A percentile compares a stretch with the other conserved stretches of the same genome.
These are phyloP conservation scores for Perca flavescens DNA, from an alignment of 2,113 vertebrate species.

Conservation along the genomic window DNA sequence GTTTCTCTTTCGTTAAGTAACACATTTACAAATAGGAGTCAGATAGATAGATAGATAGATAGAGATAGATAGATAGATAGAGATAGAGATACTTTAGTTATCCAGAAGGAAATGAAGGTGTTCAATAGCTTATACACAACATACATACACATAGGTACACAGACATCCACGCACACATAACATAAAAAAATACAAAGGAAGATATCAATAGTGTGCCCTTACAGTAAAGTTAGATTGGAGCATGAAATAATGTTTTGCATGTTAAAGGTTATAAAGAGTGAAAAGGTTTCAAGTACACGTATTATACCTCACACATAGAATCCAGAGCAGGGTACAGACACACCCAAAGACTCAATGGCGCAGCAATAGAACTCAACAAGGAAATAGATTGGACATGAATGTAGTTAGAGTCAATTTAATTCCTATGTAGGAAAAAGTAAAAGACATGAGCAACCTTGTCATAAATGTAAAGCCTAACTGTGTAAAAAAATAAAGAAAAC, in stretches of 20 bases:
- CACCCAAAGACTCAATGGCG: not conserved
- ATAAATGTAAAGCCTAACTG: not conserved
- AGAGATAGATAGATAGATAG: too few relatives aligned
- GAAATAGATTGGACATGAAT: not conserved
- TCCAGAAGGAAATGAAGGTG: too few relatives aligned
- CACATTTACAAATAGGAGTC: not conserved
- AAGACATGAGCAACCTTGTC: not conserved
- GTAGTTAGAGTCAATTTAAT: too few relatives aligned
- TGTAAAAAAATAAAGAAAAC: not conserved
- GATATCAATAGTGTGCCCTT: too few relatives aligned
- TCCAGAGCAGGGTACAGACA: not conserved
- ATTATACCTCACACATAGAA: not conserved
- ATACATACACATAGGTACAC: too few relatives aligned
- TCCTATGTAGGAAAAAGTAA: too few relatives aligned
- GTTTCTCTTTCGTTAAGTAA: accelerated
- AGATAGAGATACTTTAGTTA: too few relatives aligned
- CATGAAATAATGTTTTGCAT: not conserved
- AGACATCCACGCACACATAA: too few relatives aligned
- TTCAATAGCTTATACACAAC: too few relatives aligned
- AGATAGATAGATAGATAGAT: not conserved
- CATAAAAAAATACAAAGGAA: too few relatives aligned
- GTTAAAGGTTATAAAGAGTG: not conserved
- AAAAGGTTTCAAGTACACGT: not conserved
- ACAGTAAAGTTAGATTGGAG: too few relatives aligned
- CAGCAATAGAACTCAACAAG: not conserved